Evolutionary conservation across 2,113 vertebrate genomes (phyloP).

Genomic region (Apodemus sylvaticus): DNA sequence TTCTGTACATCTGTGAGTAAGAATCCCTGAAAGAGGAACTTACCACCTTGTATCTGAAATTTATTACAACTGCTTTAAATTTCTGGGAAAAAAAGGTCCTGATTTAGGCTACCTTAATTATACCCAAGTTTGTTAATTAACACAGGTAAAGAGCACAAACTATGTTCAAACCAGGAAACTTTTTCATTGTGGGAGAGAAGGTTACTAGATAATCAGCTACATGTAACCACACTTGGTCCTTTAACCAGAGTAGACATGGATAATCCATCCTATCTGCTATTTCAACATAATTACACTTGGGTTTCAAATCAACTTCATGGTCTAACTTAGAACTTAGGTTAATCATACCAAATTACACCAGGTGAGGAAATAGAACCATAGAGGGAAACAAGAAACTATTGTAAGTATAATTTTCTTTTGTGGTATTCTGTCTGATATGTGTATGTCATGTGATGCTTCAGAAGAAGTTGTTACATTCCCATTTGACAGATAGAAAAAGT

Average conservation of each 20-base stretch:
- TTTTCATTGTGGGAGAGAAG: background rate
- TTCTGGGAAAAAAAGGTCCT: background rate
- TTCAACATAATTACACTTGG: background rate
- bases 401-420: background rate
- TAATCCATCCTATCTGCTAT: background rate
- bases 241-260: background rate
- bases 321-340: background rate
- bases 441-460: background rate
- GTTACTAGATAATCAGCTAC: background rate
- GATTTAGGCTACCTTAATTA: constrained; percentile 37
- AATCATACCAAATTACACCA: background rate
- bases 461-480: background rate
- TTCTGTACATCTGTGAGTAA: constrained; percentile 33
- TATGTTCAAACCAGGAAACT: constrained; percentile 21
- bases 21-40: background rate
- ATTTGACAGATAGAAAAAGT: background rate
- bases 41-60: background rate
- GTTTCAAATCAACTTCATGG: constrained; percentile 3
- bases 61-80: constrained; percentile 32
- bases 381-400: background rate
- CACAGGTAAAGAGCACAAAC: background rate
- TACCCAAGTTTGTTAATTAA: constrained; percentile 9
- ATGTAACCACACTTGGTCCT: background rate
- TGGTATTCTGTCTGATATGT: background rate
- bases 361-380: background rate